Base-by-base conservation (phyloP, 2,888 invertebrate species). In the Helleia helle region DNA sequence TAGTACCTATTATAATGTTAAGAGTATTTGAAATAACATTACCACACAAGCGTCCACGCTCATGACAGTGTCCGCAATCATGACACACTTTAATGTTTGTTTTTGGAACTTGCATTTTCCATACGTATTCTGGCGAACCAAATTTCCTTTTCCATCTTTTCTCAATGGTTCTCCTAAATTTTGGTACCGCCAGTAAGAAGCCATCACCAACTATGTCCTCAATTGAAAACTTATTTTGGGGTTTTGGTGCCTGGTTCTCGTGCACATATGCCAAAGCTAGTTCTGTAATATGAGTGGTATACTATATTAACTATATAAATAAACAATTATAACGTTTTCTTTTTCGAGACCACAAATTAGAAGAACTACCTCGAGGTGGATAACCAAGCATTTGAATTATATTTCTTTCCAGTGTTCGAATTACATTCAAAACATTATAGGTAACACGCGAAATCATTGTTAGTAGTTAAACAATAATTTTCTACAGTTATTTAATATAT, bases 61-160 rank as follows among this genome's bases (percentile, higher is more conserved):
- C 93, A 69, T 95, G 89, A 72, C 93, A 88, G 67, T 93, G 90
- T 1, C 97, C 97, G 76, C 97, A 97, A 31, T 88, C 88, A 47
- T 89, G 81, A 60, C 97, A 97, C 0, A 89, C 87, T 48, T 91
- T 77, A 18, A 97, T 80, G 68, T 93, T 90, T 2, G 80, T 91
- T 65, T 92, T 94, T 0, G 93, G 90, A 14, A 85, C 79, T 8
- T 92, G 62, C 47, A 90, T 87, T 71, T 95, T 94, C 86, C 88
- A 88, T 7, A 87, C 70, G 64, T 90, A 89, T 0, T 90, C 80
- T 0, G 90, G 89, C 27, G 62, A 49, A 0, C 95, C 95, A 70
- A 87, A 95, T 71, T 90, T 93, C 34, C 95, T 86, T 30, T 87
- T 91, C 52, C 86, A 70, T 44, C 94, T 86, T 62, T 81, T 91